Conservation (phyloP, 1,140 invertebrate genomes). For the Penaeus vannamei region DNA sequence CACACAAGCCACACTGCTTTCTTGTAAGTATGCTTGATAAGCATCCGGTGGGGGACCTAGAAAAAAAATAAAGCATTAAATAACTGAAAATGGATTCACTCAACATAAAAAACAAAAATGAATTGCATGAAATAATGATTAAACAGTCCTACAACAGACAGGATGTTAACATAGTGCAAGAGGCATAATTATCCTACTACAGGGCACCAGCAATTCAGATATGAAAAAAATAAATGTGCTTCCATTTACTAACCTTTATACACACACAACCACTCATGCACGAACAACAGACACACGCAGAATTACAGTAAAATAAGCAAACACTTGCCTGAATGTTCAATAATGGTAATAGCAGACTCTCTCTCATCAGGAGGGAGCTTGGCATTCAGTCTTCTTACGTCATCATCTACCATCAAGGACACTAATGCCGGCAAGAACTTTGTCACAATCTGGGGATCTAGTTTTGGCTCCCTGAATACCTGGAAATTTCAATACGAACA, state of each 20-base stretch:
- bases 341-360: constrained; percentile 91
- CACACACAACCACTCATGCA: neutral
- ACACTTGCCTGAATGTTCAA: constrained; percentile 84
- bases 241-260: no score
- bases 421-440: constrained; percentile 95
- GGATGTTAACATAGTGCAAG: no score
- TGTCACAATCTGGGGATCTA: constrained; percentile 92
- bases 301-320: neutral
- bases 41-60: constrained; percentile 90
- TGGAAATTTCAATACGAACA: constrained; percentile 70
- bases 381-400: constrained; percentile 87
- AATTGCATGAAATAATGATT: constrained; percentile 13
- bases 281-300: neutral
- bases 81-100: neutral
- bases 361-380: constrained; percentile 94
- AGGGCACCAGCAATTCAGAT: no score
- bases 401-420: constrained; percentile 97
- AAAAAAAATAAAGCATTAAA: constrained; percentile 31
- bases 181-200: no score
- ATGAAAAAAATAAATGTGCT: no score
- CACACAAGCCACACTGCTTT: constrained; percentile 91
- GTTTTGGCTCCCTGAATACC: constrained; percentile 95
- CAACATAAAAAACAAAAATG: constrained; percentile 14
- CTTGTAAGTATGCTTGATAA: constrained; percentile 90
- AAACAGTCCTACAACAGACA: no score